Base-by-base conservation (phyloP, 1,140 invertebrate genomes). In the Globodera ellingtonae region DNA sequence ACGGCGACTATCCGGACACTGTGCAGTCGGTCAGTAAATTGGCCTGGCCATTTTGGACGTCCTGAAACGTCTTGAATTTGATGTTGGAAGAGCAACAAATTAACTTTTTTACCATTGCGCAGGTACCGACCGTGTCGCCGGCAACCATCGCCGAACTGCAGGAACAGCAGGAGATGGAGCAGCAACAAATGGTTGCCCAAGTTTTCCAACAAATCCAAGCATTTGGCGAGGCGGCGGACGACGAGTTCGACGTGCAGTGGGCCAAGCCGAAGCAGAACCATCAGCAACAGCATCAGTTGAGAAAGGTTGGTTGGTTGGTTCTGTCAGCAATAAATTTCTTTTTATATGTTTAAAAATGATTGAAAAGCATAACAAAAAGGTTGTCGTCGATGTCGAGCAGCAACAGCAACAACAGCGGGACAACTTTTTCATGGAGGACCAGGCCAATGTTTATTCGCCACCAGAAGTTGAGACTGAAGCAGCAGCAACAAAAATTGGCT, bases 171-270 rank as follows among this genome's bases (percentile, higher is more conserved):
- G 78, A 83, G 62, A 73, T 83, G 50, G 78, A 86, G 62, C 62
- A 75, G 56, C 83, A 88, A 72, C 78, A 79, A 76, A 78, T 70
- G 15, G 35, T 72, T 18, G 86, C 86, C 21, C 71, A 84, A 80
- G 84, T 89, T 18, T 73, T 89, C 13, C 85, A 89, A 78, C 87
- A 89, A 79, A 89, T 89, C 71, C 86, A 88, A 75, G 84, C 88
- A 59, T 89, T 89, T 78, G 87, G 87, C 18, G 87, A 89, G 78
- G 84, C 87, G 10, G 87, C 87, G 15, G 87, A 89, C 78, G 88
- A 89, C 76, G 87, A 89, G 79, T 89, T 89, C 71, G 87, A 89
- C 79, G 87, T 89, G 15, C 85, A 87, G 78, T 89, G 88, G 87
- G 87, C 88, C 48, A 78, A 59, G 52, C 74, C 66, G 46, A n/a